Percentiles rank a stretch among this genome's conserved stretches.
Conservation (phyloP, 2,888 invertebrate genomes). For the Morpho achilles region DNA sequence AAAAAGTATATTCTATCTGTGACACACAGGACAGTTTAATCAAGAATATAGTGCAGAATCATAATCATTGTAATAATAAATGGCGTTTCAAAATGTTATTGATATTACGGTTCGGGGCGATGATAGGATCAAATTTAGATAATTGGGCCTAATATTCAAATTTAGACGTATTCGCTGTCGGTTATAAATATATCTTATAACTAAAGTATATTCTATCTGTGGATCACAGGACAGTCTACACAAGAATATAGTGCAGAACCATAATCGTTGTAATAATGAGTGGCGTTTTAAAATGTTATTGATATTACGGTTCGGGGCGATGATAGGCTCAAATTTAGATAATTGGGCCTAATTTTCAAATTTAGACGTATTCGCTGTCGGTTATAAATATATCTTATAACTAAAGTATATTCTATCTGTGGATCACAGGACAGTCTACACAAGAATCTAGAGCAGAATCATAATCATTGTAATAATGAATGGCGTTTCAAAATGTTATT, state of each 20-base stretch:
- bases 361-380: constrained; percentile 31
- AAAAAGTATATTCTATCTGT: too few species aligned
- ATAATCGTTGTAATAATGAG: constrained; percentile 12
- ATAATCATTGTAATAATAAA: constrained; percentile 12
- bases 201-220: too few species aligned
- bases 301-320: constrained; percentile 27
- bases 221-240: too few species aligned
- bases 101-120: constrained; percentile 27
- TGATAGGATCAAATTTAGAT: constrained; percentile 27
- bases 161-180: constrained; percentile 31
- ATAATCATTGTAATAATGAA: constrained; percentile 12
- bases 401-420: too few species aligned
- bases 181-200: constrained; percentile 10
- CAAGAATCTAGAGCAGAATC: not conserved
- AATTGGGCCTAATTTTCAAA: constrained; percentile 32
- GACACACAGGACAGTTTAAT: too few species aligned
- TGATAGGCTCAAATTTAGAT: constrained; percentile 27
- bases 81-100: constrained; percentile 17
- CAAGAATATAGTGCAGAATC: not conserved
- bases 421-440: too few species aligned
- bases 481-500: constrained; percentile 17
- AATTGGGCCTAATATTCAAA: constrained; percentile 32
- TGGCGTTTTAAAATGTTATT: constrained; percentile 17
- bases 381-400: constrained; percentile 10
- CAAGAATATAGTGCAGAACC: not conserved